A percentile compares a stretch with the other conserved stretches of the same genome.
Conservation (phyloP, 2,888 invertebrate species). For the Aethes cnicana region DNA sequence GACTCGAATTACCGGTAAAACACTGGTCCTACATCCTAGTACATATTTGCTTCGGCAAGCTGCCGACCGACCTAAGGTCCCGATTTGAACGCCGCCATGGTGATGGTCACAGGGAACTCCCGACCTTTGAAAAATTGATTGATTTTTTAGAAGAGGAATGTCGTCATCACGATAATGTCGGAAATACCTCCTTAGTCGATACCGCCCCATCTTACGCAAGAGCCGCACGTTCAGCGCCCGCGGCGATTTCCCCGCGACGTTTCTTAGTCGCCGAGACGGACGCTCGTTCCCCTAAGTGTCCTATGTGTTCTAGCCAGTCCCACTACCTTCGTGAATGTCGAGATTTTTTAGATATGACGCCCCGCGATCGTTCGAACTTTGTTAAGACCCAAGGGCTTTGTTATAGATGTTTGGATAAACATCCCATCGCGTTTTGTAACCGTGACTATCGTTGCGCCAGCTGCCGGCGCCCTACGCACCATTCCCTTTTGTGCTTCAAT, state of each 20-base stretch:
- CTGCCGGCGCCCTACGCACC: not conserved
- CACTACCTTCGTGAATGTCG: not conserved
- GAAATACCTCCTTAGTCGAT: not conserved
- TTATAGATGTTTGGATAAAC: not conserved
- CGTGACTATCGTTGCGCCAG: not conserved
- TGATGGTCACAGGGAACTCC: not conserved
- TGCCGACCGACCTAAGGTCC: not conserved
- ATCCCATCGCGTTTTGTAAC: not conserved
- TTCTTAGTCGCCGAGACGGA: not conserved
- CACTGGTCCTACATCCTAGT: not conserved
- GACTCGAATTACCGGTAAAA: not conserved
- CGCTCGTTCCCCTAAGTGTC: not conserved
- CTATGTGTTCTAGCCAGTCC: not conserved
- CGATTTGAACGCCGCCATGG: not conserved
- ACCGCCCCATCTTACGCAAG: not conserved
- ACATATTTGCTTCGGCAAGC: not conserved
- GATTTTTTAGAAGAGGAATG: not conserved
- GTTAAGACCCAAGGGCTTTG: not conserved
- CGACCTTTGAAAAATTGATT: not conserved
- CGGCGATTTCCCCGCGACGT: not conserved
- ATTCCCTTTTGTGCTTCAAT: not conserved
- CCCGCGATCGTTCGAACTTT: not conserved
- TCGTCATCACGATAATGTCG: not conserved
- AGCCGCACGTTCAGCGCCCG: not conserved
- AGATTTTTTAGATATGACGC: not conserved